Conservation (phyloP, 2,797 vertebrate species). For the Kryptopterus vitreolus region DNA sequence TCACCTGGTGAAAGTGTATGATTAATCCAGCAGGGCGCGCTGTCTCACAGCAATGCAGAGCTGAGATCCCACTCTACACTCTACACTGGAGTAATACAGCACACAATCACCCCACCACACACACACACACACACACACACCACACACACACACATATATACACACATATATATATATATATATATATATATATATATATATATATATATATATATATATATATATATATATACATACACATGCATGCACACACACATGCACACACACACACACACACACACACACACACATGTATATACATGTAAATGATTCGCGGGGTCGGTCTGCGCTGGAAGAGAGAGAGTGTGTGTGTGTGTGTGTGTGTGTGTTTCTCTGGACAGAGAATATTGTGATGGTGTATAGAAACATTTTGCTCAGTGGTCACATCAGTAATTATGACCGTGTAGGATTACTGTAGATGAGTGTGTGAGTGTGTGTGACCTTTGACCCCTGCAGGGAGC, state of each 20-base stretch:
- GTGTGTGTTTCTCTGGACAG: neutral
- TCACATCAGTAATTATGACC: neutral
- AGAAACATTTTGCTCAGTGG: neutral
- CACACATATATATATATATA: too few species aligned
- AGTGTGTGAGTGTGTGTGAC: neutral
- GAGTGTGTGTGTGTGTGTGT: neutral
- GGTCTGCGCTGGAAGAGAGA: too few species aligned
- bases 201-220: too few species aligned
- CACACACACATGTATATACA: too few species aligned
- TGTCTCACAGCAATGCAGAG: neutral
- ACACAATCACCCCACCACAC: neutral
- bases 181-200: too few species aligned
- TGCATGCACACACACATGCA: too few species aligned
- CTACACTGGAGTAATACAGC: neutral
- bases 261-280: too few species aligned
- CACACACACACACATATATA: too few species aligned
- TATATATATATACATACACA: too few species aligned
- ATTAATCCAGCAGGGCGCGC: neutral
- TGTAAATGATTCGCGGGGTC: too few species aligned
- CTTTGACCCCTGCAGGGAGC: slow-evolving; percentile 75
- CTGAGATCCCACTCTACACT: neutral
- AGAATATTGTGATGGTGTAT: neutral
- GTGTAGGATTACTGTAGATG: neutral
- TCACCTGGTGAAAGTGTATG: neutral
- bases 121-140: too few species aligned